Evolutionary conservation across 1,140 invertebrate genomes (phyloP).

Genomic region (Aricia agestis): DNA sequence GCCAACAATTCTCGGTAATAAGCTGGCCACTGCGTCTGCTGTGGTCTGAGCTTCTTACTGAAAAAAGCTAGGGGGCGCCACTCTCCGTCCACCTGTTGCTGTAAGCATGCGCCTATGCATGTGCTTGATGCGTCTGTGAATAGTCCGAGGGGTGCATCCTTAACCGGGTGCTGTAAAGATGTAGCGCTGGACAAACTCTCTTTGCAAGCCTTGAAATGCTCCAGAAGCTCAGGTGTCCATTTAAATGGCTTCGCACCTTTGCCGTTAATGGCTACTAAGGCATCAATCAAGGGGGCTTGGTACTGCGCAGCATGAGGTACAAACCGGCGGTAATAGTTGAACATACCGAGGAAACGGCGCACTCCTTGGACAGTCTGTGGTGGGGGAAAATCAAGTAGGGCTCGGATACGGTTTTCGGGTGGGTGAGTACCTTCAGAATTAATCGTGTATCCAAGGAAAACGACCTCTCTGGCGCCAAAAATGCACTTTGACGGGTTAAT

Average conservation of each 20-base stretch:
- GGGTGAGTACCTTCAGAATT: no score
- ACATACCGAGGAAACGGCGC: no score
- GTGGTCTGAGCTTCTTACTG: neutral
- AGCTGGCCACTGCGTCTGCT: neutral
- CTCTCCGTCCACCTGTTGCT: neutral
- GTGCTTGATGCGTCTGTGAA: neutral
- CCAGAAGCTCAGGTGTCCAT: neutral
- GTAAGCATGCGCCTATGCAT: neutral
- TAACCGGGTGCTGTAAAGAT: constrained; percentile 9
- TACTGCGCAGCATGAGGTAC: neutral
- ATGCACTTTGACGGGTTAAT: neutral
- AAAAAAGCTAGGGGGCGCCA: neutral
- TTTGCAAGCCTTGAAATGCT: neutral
- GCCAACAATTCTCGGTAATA: neutral
- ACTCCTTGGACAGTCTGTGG: no score
- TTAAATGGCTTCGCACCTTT: neutral
- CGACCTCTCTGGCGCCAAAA: no score
- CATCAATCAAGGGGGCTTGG: neutral
- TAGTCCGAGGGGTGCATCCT: neutral
- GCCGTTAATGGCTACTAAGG: neutral
- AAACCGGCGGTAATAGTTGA: no score
- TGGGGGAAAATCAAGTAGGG: no score
- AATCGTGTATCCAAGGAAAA: no score
- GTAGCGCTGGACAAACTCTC: neutral
- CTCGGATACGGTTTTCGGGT: no score